phyloP scores from a whole-genome alignment of 2,797 vertebrate species.

The Lepidocolaptes lacrymiger region DNA sequence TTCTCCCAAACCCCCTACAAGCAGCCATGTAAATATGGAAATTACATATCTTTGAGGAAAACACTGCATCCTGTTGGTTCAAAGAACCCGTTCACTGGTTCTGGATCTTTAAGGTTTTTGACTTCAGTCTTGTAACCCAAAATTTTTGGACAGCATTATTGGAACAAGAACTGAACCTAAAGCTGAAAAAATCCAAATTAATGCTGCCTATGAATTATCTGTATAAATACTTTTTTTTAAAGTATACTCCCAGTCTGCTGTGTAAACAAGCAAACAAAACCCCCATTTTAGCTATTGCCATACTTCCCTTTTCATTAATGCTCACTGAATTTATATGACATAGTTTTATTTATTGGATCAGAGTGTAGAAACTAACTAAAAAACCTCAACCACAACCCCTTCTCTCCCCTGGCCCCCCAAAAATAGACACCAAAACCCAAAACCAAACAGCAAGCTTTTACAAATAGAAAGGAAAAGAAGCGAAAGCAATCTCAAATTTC shows the following conservation, averaged over 20 bases:
- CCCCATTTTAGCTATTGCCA: background rate
- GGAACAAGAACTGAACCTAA: background rate
- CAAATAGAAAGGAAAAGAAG: background rate
- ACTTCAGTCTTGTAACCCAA: background rate
- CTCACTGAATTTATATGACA: background rate
- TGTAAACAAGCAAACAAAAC: background rate
- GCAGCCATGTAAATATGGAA: background rate
- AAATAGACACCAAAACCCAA: background rate
- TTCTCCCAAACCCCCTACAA: background rate
- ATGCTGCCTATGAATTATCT: background rate
- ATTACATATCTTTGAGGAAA: background rate
- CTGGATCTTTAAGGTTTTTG: background rate
- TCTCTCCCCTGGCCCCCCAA: background rate
- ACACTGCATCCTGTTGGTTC: background rate
- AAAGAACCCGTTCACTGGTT: background rate
- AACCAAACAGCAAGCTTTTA: background rate
- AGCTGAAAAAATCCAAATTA: background rate
- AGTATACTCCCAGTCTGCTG: background rate
- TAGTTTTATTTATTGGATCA: background rate
- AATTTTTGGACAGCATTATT: background rate
- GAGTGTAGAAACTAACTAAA: background rate
- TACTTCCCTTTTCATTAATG: background rate
- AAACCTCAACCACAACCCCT: fast-evolving
- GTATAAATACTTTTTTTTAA: background rate
- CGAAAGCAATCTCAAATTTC: background rate